Base-by-base conservation (phyloP, 2,888 invertebrate genomes). In the Synanthedon vespiformis region DNA sequence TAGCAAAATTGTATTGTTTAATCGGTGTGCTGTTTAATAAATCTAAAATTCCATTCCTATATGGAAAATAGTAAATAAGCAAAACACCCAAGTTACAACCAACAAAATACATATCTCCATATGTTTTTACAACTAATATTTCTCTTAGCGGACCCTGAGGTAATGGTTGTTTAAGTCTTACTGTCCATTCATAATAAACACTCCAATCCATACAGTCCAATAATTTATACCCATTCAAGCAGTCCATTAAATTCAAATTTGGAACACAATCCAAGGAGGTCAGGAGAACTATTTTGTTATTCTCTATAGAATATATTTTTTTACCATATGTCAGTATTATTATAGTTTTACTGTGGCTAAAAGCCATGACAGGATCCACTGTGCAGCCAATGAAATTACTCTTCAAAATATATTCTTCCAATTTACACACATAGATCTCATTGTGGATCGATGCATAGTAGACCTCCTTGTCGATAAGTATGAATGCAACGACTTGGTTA, bases 141-240 rank as follows among this genome's bases (percentile, higher is more conserved):
- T 78, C 72, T 8, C 68, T 60, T 16, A 82, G 53, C 0, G 73
- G 72, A 0, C 76, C 77, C 2, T 71, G 62, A 0, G 82, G 82
- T 0, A 78, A 52, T 0, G 53, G 54, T 4, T 69, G 74, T 16
- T 71, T 68, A 0, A 79, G 51, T 0, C 69, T 58, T 1, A 63
- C 72, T 64, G 77, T 68, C 78, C 84, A 81, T 50, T 78, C 72
- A 4, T 74, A 70, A 16, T 77, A 79, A 0, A 76, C 60, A 2
- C 73, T 52, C 82, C 83, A 83, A 16, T 85, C 79, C 1, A 85
- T 51, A 1, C 65, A 63, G n/a, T 78, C 80, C 1, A 85, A 41
- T 22, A 84, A 71, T 40, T 79, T 74, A 50, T 71, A 80, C 40
- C 64, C 59, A 1, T 61, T 60, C 11, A 72, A 52, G 3, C 61